phyloP scores from a whole-genome alignment of 2,113 vertebrate genomes.

The Gymnorhina tibicen region DNA sequence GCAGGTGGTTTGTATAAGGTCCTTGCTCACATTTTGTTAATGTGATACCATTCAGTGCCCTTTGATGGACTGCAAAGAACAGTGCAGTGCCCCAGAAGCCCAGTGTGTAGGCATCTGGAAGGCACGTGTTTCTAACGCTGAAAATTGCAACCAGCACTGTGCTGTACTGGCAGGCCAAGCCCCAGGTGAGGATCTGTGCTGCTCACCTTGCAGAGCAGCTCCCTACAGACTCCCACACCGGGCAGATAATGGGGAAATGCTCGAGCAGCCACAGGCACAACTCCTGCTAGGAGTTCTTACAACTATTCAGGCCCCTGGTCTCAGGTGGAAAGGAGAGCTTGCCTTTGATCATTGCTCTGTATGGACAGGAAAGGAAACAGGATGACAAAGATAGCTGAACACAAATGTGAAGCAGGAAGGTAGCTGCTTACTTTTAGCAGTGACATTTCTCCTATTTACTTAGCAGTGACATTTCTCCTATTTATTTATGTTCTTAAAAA shows the following conservation, averaged over 20 bases:
- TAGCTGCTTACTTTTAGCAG: not conserved
- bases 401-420: not conserved
- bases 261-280: not conserved
- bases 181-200: not conserved
- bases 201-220: not conserved
- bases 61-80: not conserved
- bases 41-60: not conserved
- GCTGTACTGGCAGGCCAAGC: not conserved
- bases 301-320: not conserved
- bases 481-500: not conserved
- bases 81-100: not conserved
- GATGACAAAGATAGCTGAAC: not conserved
- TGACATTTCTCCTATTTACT: not conserved
- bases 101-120: not conserved
- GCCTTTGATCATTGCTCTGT: not conserved
- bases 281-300: not conserved
- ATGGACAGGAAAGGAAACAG: not conserved
- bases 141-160: not conserved
- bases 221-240: not conserved
- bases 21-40: not conserved
- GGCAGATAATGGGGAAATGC: not conserved
- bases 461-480: not conserved
- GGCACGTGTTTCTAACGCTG: not conserved
- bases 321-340: not conserved
- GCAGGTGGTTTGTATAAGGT: constrained; percentile 35